These are phyloP conservation scores for Elgaria multicarinata DNA, from an alignment of 2,113 vertebrate genomes.

Conservation along the genomic window DNA sequence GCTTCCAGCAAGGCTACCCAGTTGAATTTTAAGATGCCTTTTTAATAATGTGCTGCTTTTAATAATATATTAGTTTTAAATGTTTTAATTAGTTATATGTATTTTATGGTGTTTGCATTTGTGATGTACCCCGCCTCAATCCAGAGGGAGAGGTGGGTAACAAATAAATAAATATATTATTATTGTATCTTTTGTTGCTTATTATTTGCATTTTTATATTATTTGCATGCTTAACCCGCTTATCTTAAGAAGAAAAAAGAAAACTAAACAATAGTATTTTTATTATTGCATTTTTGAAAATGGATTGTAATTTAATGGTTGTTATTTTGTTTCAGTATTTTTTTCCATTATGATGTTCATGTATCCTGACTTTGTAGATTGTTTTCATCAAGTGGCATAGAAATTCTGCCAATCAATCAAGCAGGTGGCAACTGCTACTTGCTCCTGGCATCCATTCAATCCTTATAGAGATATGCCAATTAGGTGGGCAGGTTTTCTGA, in stretches of 20 bases:
- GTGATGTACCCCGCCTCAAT: too few relatives aligned
- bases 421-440: background rate
- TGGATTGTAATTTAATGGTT: background rate
- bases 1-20: too few relatives aligned
- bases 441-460: background rate
- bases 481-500: background rate
- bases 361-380: background rate
- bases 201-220: background rate
- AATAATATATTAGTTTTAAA: too few relatives aligned
- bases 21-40: too few relatives aligned
- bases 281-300: background rate
- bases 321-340: background rate
- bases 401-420: slow-evolving; percentile 1
- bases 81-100: too few relatives aligned
- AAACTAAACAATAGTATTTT: background rate
- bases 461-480: background rate
- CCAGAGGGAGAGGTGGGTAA: too few relatives aligned
- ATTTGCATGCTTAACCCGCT: background rate
- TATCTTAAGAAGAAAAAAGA: background rate
- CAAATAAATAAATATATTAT: too few relatives aligned
- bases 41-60: too few relatives aligned
- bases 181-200: background rate
- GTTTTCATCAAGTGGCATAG: background rate
- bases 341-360: background rate
- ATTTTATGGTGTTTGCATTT: too few relatives aligned